Percentiles rank a stretch among this genome's conserved stretches.
Conservation (phyloP, 2,113 vertebrate species). For the Amblyornis subalaris region DNA sequence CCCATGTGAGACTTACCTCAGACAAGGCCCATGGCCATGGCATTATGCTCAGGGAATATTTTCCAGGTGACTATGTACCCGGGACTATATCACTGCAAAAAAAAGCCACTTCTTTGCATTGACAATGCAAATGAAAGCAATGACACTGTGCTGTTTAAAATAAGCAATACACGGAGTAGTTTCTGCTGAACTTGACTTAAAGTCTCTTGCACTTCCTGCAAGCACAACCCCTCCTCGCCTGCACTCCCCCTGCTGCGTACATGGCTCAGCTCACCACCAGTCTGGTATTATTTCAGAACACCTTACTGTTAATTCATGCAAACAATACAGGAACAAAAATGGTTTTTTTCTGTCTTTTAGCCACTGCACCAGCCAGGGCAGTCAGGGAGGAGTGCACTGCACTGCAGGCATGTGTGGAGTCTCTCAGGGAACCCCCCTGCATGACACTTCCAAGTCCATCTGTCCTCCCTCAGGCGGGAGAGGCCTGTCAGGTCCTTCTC, state of each 20-base stretch:
- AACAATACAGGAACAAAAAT: not conserved
- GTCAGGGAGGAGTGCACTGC: not conserved
- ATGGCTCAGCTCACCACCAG: not conserved
- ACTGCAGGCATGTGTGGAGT: rapidly evolving
- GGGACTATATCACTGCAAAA: not conserved
- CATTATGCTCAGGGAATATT: not conserved
- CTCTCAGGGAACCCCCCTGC: not conserved
- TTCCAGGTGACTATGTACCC: not conserved
- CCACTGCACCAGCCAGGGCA: not conserved
- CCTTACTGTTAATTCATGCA: not conserved
- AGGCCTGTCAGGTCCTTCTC: not conserved
- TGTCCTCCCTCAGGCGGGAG: rapidly evolving
- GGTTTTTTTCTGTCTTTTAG: not conserved
- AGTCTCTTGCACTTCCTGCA: not conserved
- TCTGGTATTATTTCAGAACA: not conserved
- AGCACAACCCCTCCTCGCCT: not conserved
- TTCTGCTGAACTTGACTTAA: not conserved
- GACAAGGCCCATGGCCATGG: not conserved
- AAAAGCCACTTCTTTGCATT: not conserved
- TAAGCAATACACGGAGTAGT: not conserved
- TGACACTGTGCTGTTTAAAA: not conserved
- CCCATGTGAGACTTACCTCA: not conserved
- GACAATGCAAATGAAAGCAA: not conserved
- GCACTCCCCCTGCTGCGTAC: not conserved
- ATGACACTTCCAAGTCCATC: rapidly evolving